phyloP scores from a whole-genome alignment of 1,140 invertebrate species.

The Temnothorax nylanderi region DNA sequence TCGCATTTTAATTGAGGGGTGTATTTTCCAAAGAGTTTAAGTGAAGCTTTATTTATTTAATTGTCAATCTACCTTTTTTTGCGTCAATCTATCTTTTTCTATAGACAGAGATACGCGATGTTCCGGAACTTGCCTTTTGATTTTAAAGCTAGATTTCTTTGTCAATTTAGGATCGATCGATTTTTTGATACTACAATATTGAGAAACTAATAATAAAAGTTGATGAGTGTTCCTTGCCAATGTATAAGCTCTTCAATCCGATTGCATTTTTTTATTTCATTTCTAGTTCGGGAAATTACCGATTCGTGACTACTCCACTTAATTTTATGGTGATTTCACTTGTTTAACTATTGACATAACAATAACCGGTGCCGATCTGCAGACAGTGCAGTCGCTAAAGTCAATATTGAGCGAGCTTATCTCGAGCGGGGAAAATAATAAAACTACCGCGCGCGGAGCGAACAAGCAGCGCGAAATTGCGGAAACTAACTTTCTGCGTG shows the following conservation, averaged over 20 bases:
- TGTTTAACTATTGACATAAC: constrained; percentile 5
- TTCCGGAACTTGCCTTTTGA: not conserved
- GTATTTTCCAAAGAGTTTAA: not conserved
- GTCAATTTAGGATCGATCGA: not conserved
- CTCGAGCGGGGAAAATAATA: constrained; percentile 10
- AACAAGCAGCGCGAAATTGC: not conserved
- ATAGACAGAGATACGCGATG: not conserved
- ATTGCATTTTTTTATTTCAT: not conserved
- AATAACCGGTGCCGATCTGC: not conserved
- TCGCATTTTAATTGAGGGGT: constrained; percentile 27
- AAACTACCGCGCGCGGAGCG: not conserved
- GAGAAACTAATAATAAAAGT: not conserved
- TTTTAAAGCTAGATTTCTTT: not conserved
- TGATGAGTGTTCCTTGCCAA: not conserved
- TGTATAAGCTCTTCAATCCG: not conserved
- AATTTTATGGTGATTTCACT: constrained; percentile 11
- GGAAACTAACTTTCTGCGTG: constrained; percentile 19
- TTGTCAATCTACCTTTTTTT: not conserved
- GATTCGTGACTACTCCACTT: not conserved
- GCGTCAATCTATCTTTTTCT: not conserved
- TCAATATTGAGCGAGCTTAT: constrained; percentile 30
- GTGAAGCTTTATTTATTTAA: not conserved
- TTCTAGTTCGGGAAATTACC: not conserved
- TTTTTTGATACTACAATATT: not conserved
- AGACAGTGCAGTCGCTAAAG: not conserved